Conservation (phyloP, 2,797 vertebrate species). For the Miichthys miiuy region DNA sequence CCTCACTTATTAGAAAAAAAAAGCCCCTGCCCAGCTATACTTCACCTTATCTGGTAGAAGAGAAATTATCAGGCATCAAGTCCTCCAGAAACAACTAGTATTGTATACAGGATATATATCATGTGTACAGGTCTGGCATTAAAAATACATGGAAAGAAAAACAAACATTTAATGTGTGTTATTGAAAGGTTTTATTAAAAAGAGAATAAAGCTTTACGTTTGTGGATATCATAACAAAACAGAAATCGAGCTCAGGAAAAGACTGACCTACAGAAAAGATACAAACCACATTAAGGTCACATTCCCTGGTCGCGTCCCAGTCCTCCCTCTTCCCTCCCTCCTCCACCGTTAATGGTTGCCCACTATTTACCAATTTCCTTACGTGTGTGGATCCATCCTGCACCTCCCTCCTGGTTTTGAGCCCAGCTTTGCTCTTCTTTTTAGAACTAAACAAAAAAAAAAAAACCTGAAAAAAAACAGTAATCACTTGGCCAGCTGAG, state of each 20-base stretch:
- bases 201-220: conserved; percentile 72
- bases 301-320: conserved; percentile 63
- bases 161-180: conserved; percentile 5
- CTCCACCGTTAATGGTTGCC: conserved; percentile 64
- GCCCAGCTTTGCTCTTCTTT: conserved; percentile 85
- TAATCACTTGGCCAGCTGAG: not conserved
- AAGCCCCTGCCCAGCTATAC: not conserved
- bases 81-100: not conserved
- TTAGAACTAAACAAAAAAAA: not conserved
- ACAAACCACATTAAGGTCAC: conserved; percentile 76
- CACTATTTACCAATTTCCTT: conserved; percentile 93
- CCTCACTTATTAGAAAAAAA: not conserved
- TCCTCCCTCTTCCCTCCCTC: conserved; percentile 64
- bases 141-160: not conserved
- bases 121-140: no score
- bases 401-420: conserved; percentile 90
- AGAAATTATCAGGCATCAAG: not conserved
- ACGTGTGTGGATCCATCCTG: conserved; percentile 93
- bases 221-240: conserved; percentile 1
- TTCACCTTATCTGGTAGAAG: not conserved
- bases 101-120: not conserved
- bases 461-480: conserved; percentile 9
- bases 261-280: conserved; percentile 22
- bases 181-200: conserved; percentile 73
- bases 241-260: not conserved